A percentile compares a stretch with the other conserved stretches of the same genome.
Evolutionary conservation across 2,113 vertebrate genomes (phyloP).

Genomic region (Pavo muticus): DNA sequence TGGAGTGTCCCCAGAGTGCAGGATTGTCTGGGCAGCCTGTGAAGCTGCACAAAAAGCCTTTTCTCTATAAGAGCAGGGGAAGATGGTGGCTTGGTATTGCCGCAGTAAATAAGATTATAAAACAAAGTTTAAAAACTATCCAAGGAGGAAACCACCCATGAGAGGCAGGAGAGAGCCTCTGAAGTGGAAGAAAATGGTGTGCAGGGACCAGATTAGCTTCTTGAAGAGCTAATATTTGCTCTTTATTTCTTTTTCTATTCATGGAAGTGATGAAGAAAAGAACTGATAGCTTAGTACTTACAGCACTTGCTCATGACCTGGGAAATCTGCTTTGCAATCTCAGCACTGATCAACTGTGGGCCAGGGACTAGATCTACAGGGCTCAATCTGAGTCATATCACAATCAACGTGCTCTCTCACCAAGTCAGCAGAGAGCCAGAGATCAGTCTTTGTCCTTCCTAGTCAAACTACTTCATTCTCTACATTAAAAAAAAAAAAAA

Average conservation of each 20-base stretch:
- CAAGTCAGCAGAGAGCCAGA: not conserved
- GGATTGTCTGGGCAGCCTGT: rapidly evolving
- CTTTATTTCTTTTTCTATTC: not conserved
- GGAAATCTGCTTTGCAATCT: not conserved
- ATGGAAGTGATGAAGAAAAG: not conserved
- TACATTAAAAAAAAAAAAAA: not conserved
- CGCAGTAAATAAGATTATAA: not conserved
- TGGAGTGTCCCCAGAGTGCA: too few species aligned
- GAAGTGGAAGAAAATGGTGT: not conserved
- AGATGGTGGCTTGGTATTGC: not conserved
- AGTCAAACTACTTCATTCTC: not conserved
- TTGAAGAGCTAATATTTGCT: not conserved
- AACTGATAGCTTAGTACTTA: not conserved
- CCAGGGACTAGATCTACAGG: not conserved
- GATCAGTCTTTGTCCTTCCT: not conserved
- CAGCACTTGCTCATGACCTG: not conserved
- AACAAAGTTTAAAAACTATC: not conserved
- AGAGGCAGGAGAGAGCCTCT: not conserved
- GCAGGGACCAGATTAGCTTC: not conserved
- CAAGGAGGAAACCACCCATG: not conserved
- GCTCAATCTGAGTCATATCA: not conserved
- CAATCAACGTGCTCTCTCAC: not conserved
- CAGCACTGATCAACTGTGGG: not conserved
- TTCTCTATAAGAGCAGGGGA: not conserved
- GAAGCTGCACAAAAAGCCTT: not conserved